Percentiles rank a stretch among this genome's conserved stretches.
Conservation (phyloP, 2,888 invertebrate genomes). For the Amiota mariae region DNA sequence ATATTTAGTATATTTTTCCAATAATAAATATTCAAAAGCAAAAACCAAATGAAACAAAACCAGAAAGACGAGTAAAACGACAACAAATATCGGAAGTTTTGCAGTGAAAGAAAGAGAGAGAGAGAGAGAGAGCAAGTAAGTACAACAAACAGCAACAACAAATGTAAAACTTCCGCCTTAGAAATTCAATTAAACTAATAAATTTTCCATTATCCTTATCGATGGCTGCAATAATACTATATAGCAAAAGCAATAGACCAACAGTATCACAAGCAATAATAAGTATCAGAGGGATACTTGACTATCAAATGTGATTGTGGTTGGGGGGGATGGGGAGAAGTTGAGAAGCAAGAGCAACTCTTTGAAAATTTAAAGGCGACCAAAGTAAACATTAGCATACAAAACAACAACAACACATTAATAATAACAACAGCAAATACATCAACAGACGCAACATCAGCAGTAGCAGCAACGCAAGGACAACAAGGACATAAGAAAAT, state of each 20-base stretch:
- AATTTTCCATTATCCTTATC: conserved; percentile 69
- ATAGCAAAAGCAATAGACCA: conserved; percentile 12
- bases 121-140: neutral
- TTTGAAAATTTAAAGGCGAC: conserved; percentile 55
- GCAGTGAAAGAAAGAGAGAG: too few relatives aligned
- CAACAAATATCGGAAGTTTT: conserved; percentile 28
- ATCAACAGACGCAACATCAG: conserved; percentile 10
- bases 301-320: neutral
- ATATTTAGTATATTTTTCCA: conserved; percentile 46
- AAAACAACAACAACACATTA: conserved; percentile 2
- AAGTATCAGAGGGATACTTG: neutral
- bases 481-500: conserved; percentile 52
- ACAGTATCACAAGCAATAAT: conserved; percentile 8
- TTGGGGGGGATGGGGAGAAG: conserved; percentile 22
- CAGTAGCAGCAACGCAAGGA: conserved; percentile 36
- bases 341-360: conserved; percentile 31
- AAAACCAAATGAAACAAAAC: conserved; percentile 45
- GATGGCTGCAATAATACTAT: conserved; percentile 52
- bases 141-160: conserved; percentile 40
- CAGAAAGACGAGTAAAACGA: conserved; percentile 43
- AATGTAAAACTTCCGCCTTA: conserved; percentile 67
- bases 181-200: conserved; percentile 71
- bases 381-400: conserved; percentile 52
- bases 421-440: conserved; percentile 1
- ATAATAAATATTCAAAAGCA: conserved; percentile 29